Evolutionary conservation across 2,888 invertebrate species (phyloP), one percentile per base, ranked within the genome.

Genomic region (Metellina segmentata): DNA sequence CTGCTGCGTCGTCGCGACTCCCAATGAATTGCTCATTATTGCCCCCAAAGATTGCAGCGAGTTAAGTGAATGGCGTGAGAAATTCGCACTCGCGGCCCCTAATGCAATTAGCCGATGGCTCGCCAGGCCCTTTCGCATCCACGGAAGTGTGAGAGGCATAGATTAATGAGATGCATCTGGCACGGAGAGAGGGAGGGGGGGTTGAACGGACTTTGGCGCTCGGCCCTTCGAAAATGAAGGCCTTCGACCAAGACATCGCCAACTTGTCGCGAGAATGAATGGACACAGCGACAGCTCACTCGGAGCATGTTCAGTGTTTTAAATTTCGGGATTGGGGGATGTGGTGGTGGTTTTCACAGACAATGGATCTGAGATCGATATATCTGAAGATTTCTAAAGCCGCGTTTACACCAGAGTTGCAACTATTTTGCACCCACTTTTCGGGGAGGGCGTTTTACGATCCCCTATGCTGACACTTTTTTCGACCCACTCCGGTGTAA

Each of bases 101-200:
- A 86, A 87, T 79, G 87, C 87, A 87, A 87, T 87, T 87, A 87
- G 81, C n/a, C 9, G 13, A 53, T 34, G 72, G 34, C 87, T 52
- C n/a, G 69, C 13, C 19, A 7, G n/a, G 13, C 49, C 75, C 72
- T 72, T 87, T 87, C 71, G 34, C 16, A 48, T n/a, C 79, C 53
- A 53, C 7, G 79, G 48, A 87, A 81, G 86, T 86, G 86, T 51
- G 78, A 78, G 78, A 1, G 86, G 79, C 87, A 81, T 69, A 87
- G 72, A 81, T 87, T 81, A 87, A 87, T 87, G 87, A 87, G 81
- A 78, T 77, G 53, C 75, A 48, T 34, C n/a, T 81, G 77, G n/a
- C 77, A 7, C 8, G 20, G 69, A 77, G 16, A 16, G 51, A 4
- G 51, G 49, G 75, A 48, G 48, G 9, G 34, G 71, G 49, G 7